Evolutionary conservation across 1,140 invertebrate genomes (phyloP).

Genomic region (Megalopta genalis): DNA sequence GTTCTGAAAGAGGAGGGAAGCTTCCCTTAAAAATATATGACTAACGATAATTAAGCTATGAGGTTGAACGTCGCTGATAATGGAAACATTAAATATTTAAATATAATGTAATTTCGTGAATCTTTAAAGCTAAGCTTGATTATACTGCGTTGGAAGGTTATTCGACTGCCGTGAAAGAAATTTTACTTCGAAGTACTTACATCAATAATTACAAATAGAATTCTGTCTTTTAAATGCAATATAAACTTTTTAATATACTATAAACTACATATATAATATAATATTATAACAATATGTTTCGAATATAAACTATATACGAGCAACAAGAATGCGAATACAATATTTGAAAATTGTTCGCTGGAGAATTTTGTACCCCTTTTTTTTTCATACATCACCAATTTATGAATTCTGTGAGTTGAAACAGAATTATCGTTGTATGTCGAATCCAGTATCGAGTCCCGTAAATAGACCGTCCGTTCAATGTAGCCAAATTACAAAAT

Average conservation of each 20-base stretch:
- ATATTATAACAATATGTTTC: not conserved
- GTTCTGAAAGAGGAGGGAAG: too few species aligned
- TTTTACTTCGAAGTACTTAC: not conserved
- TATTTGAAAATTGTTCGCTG: not conserved
- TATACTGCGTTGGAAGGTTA: not conserved
- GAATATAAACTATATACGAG: not conserved
- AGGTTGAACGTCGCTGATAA: not conserved
- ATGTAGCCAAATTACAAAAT: slow-evolving; percentile 10
- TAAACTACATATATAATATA: not conserved
- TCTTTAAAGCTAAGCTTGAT: not conserved
- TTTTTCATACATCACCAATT: not conserved
- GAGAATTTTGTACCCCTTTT: not conserved
- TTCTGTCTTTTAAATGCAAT: not conserved
- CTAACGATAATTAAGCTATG: too few species aligned
- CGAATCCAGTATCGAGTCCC: not conserved
- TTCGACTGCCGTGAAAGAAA: not conserved
- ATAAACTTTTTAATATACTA: not conserved
- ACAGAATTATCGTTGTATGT: not conserved
- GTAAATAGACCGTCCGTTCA: not conserved
- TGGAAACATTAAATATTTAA: not conserved
- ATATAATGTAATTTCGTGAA: slow-evolving; percentile 1
- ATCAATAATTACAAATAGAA: not conserved
- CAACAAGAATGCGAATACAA: not conserved
- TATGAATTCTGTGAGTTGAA: not conserved
- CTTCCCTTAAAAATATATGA: too few species aligned